phyloP scores from a whole-genome alignment of 2,113 vertebrate species.

The Nothoprocta perdicaria region DNA sequence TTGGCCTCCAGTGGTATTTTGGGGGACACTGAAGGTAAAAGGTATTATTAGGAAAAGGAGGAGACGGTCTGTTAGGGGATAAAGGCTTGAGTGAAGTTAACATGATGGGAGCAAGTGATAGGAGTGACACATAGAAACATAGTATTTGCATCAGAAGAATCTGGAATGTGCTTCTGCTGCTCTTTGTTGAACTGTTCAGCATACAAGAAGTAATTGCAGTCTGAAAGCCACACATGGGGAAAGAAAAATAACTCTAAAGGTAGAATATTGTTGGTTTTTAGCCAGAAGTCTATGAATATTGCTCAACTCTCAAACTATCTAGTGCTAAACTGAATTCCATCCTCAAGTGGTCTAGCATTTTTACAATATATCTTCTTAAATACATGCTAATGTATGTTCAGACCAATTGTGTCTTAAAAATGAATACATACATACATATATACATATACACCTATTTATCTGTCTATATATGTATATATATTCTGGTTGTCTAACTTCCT shows the following conservation, averaged over 20 bases:
- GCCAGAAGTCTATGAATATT: background rate
- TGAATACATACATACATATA: no score
- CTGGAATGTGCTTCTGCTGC: background rate
- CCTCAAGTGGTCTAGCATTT: background rate
- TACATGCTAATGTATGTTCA: background rate
- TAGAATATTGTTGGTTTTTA: background rate
- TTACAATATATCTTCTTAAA: background rate
- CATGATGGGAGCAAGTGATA: background rate
- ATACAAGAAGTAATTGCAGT: accelerated
- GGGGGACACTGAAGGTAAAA: background rate
- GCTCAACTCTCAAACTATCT: background rate
- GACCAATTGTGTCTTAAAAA: background rate
- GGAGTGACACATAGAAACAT: background rate
- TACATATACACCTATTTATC: no score
- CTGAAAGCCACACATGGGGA: background rate
- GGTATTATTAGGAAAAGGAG: background rate
- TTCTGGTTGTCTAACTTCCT: background rate
- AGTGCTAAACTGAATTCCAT: background rate
- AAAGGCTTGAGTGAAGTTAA: background rate
- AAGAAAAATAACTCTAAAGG: no score
- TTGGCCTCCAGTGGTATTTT: background rate
- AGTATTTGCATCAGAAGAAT: background rate
- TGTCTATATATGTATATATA: no score
- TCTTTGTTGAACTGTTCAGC: background rate
- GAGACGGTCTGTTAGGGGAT: background rate